Conservation (phyloP, 2,888 invertebrate species). For the Maniola hyperantus region DNA sequence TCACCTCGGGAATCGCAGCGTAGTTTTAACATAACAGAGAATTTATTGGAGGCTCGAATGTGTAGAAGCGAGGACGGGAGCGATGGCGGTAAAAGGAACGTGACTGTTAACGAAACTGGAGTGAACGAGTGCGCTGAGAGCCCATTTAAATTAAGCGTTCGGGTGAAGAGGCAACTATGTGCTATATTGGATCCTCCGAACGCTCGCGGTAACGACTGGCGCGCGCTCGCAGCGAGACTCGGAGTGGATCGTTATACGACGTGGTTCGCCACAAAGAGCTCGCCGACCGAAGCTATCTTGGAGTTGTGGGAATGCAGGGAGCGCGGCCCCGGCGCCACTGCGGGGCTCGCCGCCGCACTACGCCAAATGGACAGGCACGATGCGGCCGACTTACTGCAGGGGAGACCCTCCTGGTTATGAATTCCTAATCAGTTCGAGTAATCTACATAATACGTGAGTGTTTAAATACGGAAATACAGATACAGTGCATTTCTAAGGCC, state of each 20-base stretch:
- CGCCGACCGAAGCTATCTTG: slow-evolving; percentile 97
- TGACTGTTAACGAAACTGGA: slow-evolving; percentile 84
- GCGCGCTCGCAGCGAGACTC: slow-evolving; percentile 95
- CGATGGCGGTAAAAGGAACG: slow-evolving; percentile 75
- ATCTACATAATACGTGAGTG: slow-evolving; percentile 25
- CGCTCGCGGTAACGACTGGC: slow-evolving; percentile 97
- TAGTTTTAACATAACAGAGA: slow-evolving; percentile 77
- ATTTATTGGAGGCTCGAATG: slow-evolving; percentile 74
- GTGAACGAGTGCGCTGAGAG: slow-evolving; percentile 84
- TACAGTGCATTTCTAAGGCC: slow-evolving; percentile 41
- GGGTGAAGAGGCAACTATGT: slow-evolving; percentile 80
- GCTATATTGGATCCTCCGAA: slow-evolving; percentile 95
- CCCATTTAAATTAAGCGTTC: slow-evolving; percentile 83
- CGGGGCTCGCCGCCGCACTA: slow-evolving; percentile 84
- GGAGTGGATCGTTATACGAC: slow-evolving; percentile 97
- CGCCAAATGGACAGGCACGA: slow-evolving; percentile 75
- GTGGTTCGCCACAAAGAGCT: slow-evolving; percentile 98
- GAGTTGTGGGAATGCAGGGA: slow-evolving; percentile 98
- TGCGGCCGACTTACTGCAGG: slow-evolving; percentile 72
- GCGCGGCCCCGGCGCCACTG: slow-evolving; percentile 90
- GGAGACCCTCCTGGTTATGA: slow-evolving; percentile 79
- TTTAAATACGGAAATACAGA: slow-evolving; percentile 9
- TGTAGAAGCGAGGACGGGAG: slow-evolving; percentile 75
- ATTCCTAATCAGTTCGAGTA: slow-evolving; percentile 44
- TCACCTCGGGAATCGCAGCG: slow-evolving; percentile 77